phyloP scores from a whole-genome alignment of 2,888 invertebrate species.

The Oligia latruncula region DNA sequence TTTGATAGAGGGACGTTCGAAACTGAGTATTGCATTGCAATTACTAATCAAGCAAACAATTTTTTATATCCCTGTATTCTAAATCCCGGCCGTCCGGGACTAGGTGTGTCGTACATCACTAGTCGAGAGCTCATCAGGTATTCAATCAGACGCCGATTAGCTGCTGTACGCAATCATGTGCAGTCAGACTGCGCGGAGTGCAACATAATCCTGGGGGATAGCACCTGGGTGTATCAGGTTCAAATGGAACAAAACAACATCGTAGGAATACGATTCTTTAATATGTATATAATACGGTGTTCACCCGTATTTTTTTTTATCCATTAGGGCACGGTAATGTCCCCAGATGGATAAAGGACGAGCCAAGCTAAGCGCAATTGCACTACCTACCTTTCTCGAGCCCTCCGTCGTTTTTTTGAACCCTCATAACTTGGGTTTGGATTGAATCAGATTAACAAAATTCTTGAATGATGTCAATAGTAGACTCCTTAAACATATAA shows the following conservation, averaged over 20 bases:
- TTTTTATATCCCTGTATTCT: not conserved
- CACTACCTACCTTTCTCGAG: too few relatives aligned
- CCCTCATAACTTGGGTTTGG: too few relatives aligned
- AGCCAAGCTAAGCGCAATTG: too few relatives aligned
- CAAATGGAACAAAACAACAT: not conserved
- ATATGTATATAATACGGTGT: too few relatives aligned
- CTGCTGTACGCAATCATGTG: slow-evolving; percentile 34
- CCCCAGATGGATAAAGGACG: too few relatives aligned
- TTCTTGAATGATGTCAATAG: too few relatives aligned
- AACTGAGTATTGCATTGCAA: not conserved
- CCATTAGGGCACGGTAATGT: too few relatives aligned
- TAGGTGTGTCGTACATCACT: slow-evolving; percentile 22
- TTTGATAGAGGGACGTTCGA: too few relatives aligned
- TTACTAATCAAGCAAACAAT: too few relatives aligned
- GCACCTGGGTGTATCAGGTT: not conserved
- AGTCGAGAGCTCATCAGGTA: slow-evolving; percentile 55
- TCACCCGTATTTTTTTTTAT: not conserved
- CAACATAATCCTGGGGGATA: not conserved
- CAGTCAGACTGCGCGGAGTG: not conserved
- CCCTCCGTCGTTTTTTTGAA: too few relatives aligned
- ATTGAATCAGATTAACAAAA: too few relatives aligned
- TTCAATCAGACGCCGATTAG: slow-evolving; percentile 63
- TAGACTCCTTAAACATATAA: too few relatives aligned
- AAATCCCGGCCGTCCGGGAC: not conserved
- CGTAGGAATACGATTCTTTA: not conserved